Base-by-base conservation (phyloP, 2,113 vertebrate species). In the Macaca mulatta region DNA sequence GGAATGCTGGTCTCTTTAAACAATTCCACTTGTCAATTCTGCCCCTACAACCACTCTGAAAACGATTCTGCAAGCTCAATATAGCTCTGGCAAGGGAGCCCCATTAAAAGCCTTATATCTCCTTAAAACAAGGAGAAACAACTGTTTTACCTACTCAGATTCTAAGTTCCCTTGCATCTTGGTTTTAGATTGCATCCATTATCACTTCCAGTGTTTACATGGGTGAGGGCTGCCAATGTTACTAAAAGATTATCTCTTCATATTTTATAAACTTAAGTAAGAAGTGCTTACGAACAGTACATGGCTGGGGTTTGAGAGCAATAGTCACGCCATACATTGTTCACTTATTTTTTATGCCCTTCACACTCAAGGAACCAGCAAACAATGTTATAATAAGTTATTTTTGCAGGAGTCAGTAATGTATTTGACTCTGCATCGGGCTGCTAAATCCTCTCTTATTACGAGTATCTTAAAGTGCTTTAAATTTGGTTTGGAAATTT, bases 401-500 rank as follows among this genome's bases (percentile, higher is more conserved):
- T 45, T 52, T 93, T 52, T 91, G 43, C 59, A n/a, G 43, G 45
- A 30, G 61, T n/a, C 3, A 9, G 43, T 52, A 22, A 55, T 57
- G 35, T 12, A 35, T 70, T 89, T 72, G 32, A 32, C 12, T 93
- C 45, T 61, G 93, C 17, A 2, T 1, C 50, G 40, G 25, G 30
- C 32, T 96, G 32, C 17, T 89, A 59, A 70, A 32, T 80, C 22
- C 43, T 67, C 32, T 94, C 23, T 89, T 11, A 82, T 45, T 57
- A 84, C 64, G 30, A 80, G 4, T 86, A 59, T 93, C 80, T 93
- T 43, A 64, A 82, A 83, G 69, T 83, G 8, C 32, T 91, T 74
- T 48, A 52, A 48, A 0, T 70, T 80, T 75, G 45, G 27, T 84
- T 84, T 70, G 43, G 13, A 55, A 43, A 61, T 59, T 92, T 61